Conservation (phyloP, 2,113 vertebrate genomes). For the Struthidea cinerea region DNA sequence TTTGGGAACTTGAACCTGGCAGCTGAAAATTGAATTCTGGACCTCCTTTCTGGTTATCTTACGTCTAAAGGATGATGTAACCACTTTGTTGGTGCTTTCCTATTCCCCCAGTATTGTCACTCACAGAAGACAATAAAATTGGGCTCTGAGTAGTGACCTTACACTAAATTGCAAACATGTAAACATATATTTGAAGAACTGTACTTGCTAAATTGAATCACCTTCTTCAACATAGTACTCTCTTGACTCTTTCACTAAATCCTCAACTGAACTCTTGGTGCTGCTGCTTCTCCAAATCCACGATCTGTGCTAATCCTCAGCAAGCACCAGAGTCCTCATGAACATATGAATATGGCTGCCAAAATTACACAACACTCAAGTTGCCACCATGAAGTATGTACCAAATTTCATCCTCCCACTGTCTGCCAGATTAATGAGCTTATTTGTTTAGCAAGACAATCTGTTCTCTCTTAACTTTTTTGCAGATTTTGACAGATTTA, state of each 20-base stretch:
- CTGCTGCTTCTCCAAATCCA: background rate
- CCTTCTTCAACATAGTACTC: background rate
- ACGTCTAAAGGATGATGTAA: background rate
- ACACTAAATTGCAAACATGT: background rate
- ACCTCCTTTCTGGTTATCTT: background rate
- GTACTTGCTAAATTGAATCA: background rate
- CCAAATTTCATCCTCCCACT: background rate
- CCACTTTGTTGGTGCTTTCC: background rate
- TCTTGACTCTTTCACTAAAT: background rate
- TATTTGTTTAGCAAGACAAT: constrained; percentile 36
- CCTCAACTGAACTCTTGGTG: background rate
- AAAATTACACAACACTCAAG: constrained; percentile 1
- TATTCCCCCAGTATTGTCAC: background rate
- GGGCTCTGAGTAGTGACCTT: background rate
- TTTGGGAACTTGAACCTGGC: background rate
- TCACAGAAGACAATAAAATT: background rate
- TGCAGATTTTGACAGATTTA: background rate
- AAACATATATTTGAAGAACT: background rate
- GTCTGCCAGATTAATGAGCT: constrained; percentile 7
- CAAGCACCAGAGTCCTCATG: background rate
- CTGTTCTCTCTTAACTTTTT: background rate
- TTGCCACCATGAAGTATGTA: constrained; percentile 18
- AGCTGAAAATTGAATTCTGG: background rate
- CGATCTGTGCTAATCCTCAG: background rate
- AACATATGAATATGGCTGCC: background rate